Evolutionary conservation across 2,888 invertebrate genomes (phyloP).

Genomic region (Caenorhabditis japonica): DNA sequence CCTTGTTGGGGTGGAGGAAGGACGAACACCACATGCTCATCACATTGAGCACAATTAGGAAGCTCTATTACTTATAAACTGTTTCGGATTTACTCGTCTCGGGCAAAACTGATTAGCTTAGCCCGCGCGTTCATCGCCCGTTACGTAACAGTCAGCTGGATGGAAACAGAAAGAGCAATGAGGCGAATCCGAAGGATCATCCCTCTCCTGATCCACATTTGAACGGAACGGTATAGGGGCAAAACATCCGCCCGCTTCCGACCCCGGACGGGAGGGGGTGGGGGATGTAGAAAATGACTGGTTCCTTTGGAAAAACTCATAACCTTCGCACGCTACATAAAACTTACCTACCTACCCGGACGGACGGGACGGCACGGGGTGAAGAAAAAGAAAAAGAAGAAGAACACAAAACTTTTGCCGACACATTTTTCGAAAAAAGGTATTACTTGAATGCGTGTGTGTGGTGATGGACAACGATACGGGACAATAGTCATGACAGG

Average conservation of each 20-base stretch:
- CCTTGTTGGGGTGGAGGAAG: too few species aligned
- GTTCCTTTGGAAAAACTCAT: constrained; percentile 33
- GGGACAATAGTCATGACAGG: constrained; percentile 33
- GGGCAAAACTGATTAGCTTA: background rate
- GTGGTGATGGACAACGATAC: too few species aligned
- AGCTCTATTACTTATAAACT: constrained; percentile 46
- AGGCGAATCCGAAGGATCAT: constrained; percentile 1
- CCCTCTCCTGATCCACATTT: constrained; percentile 6
- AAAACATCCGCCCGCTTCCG: constrained; percentile 14
- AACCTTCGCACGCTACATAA: constrained; percentile 45
- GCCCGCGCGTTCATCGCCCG: background rate
- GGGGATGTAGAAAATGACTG: constrained; percentile 5
- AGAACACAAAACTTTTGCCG: constrained; percentile 28
- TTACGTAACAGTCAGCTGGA: constrained; percentile 38
- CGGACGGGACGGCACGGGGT: constrained; percentile 16
- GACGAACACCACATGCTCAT: constrained; percentile 41
- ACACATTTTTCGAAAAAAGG: constrained; percentile 24
- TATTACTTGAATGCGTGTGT: constrained; percentile 16
- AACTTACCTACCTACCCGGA: constrained; percentile 21
- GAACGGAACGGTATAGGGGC: background rate
- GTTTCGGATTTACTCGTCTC: constrained; percentile 12
- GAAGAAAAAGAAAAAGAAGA: too few species aligned
- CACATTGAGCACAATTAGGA: constrained; percentile 46
- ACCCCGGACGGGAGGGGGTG: too few species aligned
- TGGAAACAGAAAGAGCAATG: constrained; percentile 11